Evolutionary conservation across 2,888 invertebrate species (phyloP).

Genomic region (Cephus pulcher): DNA sequence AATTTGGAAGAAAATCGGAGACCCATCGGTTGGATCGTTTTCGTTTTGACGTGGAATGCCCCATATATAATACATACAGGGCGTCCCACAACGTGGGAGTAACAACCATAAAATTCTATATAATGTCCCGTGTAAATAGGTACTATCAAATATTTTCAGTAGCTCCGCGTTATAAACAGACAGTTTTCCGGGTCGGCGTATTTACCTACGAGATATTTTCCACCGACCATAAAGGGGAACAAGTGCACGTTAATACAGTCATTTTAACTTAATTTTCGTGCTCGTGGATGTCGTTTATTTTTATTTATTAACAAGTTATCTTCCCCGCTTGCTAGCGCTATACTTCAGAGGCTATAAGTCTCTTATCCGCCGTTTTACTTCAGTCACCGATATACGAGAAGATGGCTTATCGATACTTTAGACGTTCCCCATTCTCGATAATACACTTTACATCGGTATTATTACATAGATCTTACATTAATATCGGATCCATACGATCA

Average conservation of each 20-base stretch:
- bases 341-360: neutral
- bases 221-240: neutral
- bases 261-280: neutral
- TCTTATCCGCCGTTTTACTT: neutral
- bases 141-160: neutral
- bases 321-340: neutral
- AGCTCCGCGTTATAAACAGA: neutral
- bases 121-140: neutral
- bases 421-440: neutral
- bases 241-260: neutral
- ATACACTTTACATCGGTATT: neutral
- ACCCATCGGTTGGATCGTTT: too few relatives aligned
- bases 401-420: neutral
- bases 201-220: neutral
- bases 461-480: neutral
- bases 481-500: neutral
- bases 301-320: neutral
- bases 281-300: neutral
- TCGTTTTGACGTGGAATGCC: too few relatives aligned
- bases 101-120: neutral
- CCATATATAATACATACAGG: neutral
- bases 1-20: too few relatives aligned
- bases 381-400: neutral
- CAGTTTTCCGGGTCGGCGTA: neutral
- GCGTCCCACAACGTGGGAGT: neutral